These are phyloP conservation scores for Clarias gariepinus DNA, from an alignment of 2,113 vertebrate species.

Conservation along the genomic window DNA sequence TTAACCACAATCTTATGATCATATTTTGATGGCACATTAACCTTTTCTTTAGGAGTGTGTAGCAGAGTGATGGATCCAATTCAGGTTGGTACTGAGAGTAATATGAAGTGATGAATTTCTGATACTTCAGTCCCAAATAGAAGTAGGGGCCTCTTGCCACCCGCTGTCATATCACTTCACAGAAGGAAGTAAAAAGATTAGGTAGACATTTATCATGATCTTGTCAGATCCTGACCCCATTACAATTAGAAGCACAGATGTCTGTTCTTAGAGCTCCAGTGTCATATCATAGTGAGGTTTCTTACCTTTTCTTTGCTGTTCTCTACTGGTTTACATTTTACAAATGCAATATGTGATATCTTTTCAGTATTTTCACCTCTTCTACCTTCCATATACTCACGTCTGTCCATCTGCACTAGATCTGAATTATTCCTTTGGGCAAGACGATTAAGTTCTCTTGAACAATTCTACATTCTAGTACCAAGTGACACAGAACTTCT, in stretches of 20 bases:
- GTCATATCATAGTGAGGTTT: not conserved
- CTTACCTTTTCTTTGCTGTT: not conserved
- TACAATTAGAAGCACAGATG: conserved; percentile 66
- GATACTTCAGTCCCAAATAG: conserved; percentile 46
- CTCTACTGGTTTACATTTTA: not conserved
- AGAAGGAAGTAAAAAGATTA: conserved; percentile 59
- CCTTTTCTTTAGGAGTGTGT: conserved; percentile 58
- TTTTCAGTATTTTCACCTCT: not conserved
- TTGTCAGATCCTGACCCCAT: conserved; percentile 69
- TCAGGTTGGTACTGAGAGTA: conserved; percentile 44
- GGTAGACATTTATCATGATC: conserved; percentile 65
- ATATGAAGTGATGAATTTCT: conserved; percentile 51
- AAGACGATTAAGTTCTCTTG: not conserved
- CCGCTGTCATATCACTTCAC: conserved; percentile 52
- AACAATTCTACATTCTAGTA: not conserved
- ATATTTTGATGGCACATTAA: conserved; percentile 60
- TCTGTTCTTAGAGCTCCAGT: conserved; percentile 35
- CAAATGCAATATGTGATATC: not conserved
- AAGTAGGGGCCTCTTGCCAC: conserved; percentile 42
- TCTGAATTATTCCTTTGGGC: not conserved
- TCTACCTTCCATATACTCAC: not conserved
- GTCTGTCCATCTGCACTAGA: not conserved
- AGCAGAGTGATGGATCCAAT: conserved; percentile 53
- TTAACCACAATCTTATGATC: conserved; percentile 54
- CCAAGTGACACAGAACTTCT: not conserved